These are phyloP conservation scores for Eupithecia insigniata DNA, from an alignment of 2,888 invertebrate species.

Conservation along the genomic window DNA sequence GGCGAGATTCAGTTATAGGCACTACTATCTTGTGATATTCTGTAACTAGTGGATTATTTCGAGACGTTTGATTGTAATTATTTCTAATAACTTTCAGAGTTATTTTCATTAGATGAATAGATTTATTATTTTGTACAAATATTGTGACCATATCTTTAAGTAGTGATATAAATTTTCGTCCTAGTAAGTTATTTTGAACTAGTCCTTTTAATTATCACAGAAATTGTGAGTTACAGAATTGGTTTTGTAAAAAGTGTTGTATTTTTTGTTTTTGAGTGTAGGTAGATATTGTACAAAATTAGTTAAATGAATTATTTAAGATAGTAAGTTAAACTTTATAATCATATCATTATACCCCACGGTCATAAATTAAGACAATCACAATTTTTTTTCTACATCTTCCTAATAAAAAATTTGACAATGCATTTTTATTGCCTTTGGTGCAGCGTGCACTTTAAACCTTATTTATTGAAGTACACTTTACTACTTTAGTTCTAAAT, in stretches of 20 bases:
- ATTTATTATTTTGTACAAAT: constrained; percentile 73
- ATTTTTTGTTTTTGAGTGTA: constrained; percentile 73
- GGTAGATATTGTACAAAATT: constrained; percentile 77
- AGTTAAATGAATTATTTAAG: constrained; percentile 72
- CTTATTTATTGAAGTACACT: constrained; percentile 28
- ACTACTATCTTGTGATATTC: constrained; percentile 43
- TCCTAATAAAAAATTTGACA: constrained; percentile 24
- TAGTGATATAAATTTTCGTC: constrained; percentile 75
- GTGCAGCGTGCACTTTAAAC: constrained; percentile 28
- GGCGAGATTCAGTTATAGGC: constrained; percentile 34
- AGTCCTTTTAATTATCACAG: constrained; percentile 76
- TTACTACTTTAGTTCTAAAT: constrained; percentile 21
- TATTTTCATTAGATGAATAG: constrained; percentile 54
- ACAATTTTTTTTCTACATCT: constrained; percentile 52
- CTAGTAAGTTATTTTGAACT: constrained; percentile 81
- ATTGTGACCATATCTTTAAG: constrained; percentile 73
- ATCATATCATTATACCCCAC: constrained; percentile 78
- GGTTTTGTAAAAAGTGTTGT: constrained; percentile 62
- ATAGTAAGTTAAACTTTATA: constrained; percentile 80
- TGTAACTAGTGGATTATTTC: constrained; percentile 35
- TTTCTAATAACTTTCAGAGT: constrained; percentile 51
- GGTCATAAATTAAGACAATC: constrained; percentile 57
- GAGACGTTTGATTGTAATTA: constrained; percentile 50
- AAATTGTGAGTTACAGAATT: constrained; percentile 53
- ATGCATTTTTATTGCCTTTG: constrained; percentile 28